These are phyloP conservation scores for Semnornis frantzii DNA, from an alignment of 2,113 vertebrate genomes.

Conservation along the genomic window DNA sequence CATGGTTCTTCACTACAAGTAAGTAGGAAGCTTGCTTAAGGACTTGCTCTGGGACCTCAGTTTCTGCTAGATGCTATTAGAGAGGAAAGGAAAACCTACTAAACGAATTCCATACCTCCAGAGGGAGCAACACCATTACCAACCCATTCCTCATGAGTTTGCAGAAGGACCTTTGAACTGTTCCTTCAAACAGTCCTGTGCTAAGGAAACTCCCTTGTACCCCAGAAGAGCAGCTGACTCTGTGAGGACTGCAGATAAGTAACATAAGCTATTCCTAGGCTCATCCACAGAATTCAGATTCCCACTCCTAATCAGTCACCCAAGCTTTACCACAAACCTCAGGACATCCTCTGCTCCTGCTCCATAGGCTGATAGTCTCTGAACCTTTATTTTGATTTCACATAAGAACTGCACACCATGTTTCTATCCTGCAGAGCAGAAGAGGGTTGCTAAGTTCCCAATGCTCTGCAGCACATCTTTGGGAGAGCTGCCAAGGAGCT, in stretches of 20 bases:
- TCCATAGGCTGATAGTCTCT: neutral
- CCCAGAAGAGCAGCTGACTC: neutral
- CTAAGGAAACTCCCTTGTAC: neutral
- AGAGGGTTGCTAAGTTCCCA: neutral
- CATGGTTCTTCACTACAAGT: neutral
- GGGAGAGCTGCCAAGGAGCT: neutral
- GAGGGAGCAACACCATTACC: neutral
- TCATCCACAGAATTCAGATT: neutral
- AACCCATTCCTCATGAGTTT: neutral
- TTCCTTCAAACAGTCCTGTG: neutral
- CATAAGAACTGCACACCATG: neutral
- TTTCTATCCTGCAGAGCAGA: neutral
- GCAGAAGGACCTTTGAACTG: neutral
- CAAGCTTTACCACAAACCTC: neutral
- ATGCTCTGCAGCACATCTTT: neutral
- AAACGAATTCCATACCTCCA: neutral
- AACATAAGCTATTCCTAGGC: neutral
- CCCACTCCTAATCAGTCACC: accelerated
- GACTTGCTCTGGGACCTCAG: neutral
- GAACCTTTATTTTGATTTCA: neutral
- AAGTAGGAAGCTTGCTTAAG: neutral
- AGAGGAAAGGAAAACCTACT: neutral
- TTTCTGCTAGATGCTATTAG: neutral
- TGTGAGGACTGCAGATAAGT: neutral
- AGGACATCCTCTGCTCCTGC: neutral